Evolutionary conservation across 1,140 invertebrate genomes (phyloP), one percentile per base, ranked within the genome.

Genomic region (Drosophila ambigua): DNA sequence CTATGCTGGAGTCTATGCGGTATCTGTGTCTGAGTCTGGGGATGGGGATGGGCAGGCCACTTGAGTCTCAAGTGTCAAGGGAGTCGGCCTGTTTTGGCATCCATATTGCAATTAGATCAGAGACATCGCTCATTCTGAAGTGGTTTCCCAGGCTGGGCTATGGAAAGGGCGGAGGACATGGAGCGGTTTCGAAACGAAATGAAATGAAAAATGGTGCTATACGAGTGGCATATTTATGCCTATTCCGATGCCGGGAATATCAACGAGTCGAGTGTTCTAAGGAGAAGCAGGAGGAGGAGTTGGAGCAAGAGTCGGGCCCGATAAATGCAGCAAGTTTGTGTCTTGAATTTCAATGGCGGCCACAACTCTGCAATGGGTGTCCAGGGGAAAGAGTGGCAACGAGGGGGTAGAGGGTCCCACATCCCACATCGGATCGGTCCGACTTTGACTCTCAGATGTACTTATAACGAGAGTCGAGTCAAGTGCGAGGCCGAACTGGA

Each of bases 251-350:
- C 39, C 44, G 72, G 72, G 72, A 51, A 67, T 74, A 74, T 76
- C 51, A 67, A 62, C 73, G 16, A 72, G 57, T 61, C 58, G 48
- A 65, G 68, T 59, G 55, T 31, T 65, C 35, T 35, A 48, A 61
- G 58, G 72, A 54, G 46, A 44, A 20, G 20, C 20, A 20, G 20
- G 20, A 13, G 49, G 45, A 49, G 61, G 50, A 26, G 59, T 11
- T 20, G 43, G 41, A 49, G 23, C 35, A 26, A 54, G 39, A 66
- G 62, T 50, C 71, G 39, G 62, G 76, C 62, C 77, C 80, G 78
- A 90, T 79, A 81, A 85, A 90, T 82, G 78, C 81, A 82, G 87
- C 79, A 90, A 82, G 87, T 77, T 90, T 90, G 85, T 76, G 81
- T 84, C 44, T 90, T 87, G 85, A 90, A 90, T 90, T 82, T 87